These are phyloP conservation scores for Martes flavigula DNA, from an alignment of 2,797 vertebrate species.

Conservation along the genomic window DNA sequence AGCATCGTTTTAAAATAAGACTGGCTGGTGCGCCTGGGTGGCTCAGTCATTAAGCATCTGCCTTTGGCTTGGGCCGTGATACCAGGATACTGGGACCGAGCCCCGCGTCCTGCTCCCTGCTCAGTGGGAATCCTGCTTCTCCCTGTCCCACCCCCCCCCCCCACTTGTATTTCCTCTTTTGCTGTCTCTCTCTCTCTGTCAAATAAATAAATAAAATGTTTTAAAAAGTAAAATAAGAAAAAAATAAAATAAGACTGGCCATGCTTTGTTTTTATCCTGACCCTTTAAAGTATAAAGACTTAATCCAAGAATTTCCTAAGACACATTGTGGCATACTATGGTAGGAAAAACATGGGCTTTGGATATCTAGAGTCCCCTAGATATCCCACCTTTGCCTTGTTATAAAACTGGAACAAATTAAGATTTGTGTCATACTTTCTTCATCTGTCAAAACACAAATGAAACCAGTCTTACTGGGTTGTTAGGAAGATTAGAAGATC, in stretches of 20 bases:
- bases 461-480: background rate
- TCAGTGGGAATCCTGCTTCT: too few species aligned
- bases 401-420: background rate
- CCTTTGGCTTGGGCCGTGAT: too few species aligned
- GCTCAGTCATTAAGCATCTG: too few species aligned
- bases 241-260: background rate
- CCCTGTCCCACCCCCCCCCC: too few species aligned
- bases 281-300: background rate
- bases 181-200: too few species aligned
- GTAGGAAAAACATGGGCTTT: background rate
- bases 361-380: too few species aligned
- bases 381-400: background rate
- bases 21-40: background rate
- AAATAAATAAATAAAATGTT: too few species aligned
- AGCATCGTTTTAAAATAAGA: constrained; percentile 17
- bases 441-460: constrained; percentile 13
- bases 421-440: background rate
- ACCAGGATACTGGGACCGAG: too few species aligned
- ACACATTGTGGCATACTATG: background rate
- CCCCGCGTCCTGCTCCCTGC: too few species aligned
- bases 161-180: too few species aligned
- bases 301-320: constrained; percentile 40
- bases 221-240: background rate
- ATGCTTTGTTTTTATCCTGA: constrained; percentile 31
- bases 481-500: background rate